phyloP scores from a whole-genome alignment of 2,113 vertebrate species.

The Oryzias curvinotus region DNA sequence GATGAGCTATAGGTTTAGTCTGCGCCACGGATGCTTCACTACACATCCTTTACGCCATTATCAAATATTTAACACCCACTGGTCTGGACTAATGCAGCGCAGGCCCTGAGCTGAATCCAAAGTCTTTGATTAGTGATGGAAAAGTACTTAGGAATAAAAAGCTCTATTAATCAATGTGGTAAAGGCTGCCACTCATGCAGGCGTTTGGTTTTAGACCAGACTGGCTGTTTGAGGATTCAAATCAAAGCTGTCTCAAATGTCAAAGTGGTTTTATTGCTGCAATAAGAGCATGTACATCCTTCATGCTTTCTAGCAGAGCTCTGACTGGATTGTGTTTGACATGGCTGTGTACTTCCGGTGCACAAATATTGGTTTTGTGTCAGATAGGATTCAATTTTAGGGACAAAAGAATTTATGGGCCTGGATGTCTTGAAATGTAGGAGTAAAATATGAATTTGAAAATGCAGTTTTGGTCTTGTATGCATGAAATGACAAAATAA shows the following conservation, averaged over 20 bases:
- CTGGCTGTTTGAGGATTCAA: constrained; percentile 37
- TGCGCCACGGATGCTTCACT: constrained; percentile 43
- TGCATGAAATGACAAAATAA: too few species aligned
- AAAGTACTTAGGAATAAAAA: constrained; percentile 32
- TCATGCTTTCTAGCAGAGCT: not conserved
- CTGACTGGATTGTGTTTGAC: not conserved
- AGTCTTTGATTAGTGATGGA: constrained; percentile 61
- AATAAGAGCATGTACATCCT: constrained; percentile 11
- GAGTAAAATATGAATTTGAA: too few species aligned
- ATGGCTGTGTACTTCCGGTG: not conserved
- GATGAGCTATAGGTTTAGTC: constrained; percentile 66
- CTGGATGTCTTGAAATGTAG: too few species aligned
- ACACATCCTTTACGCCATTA: constrained; percentile 38
- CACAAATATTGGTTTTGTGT: not conserved
- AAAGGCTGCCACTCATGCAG: constrained; percentile 28
- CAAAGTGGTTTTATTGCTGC: constrained; percentile 5
- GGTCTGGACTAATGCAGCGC: constrained; percentile 50
- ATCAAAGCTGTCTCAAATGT: constrained; percentile 36
- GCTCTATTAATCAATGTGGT: constrained; percentile 46
- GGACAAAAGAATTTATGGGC: too few species aligned
- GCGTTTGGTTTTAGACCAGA: constrained; percentile 27
- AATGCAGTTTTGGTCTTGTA: too few species aligned
- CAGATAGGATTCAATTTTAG: too few species aligned
- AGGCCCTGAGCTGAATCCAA: constrained; percentile 39
- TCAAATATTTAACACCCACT: constrained; percentile 74